A percentile compares a stretch with the other conserved stretches of the same genome.
Conservation (phyloP, 2,113 vertebrate species). For the Salvelinus namaycush region DNA sequence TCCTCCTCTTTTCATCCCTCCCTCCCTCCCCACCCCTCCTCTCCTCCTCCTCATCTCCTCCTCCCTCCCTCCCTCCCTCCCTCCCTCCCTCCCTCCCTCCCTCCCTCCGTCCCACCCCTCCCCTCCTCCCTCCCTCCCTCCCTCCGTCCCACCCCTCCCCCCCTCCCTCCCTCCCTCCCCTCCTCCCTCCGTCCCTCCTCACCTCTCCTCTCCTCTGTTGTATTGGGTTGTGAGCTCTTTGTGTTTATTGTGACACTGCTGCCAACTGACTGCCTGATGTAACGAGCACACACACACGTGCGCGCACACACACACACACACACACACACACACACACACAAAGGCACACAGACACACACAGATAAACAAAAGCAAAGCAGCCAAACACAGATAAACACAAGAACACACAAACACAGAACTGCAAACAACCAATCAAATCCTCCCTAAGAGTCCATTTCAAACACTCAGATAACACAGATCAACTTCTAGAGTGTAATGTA, state of each 20-base stretch:
- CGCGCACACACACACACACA: background rate
- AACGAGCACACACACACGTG: background rate
- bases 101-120: too few relatives aligned
- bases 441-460: background rate
- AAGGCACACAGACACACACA: too few relatives aligned
- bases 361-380: background rate
- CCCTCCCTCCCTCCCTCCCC: too few relatives aligned
- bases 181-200: too few relatives aligned
- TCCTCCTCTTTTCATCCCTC: too few relatives aligned
- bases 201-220: background rate
- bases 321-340: background rate
- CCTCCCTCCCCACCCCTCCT: too few relatives aligned
- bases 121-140: background rate
- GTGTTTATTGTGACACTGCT: background rate
- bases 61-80: too few relatives aligned
- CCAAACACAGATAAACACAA: slow-evolving; percentile 2
- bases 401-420: background rate
- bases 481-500: background rate
- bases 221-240: slow-evolving; percentile 9
- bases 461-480: background rate
- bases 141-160: too few relatives aligned
- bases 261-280: background rate
- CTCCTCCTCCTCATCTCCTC: too few relatives aligned
- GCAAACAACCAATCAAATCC: background rate
- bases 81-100: too few relatives aligned